phyloP scores from a whole-genome alignment of 2,797 vertebrate genomes.

The Phylloscopus collybita region DNA sequence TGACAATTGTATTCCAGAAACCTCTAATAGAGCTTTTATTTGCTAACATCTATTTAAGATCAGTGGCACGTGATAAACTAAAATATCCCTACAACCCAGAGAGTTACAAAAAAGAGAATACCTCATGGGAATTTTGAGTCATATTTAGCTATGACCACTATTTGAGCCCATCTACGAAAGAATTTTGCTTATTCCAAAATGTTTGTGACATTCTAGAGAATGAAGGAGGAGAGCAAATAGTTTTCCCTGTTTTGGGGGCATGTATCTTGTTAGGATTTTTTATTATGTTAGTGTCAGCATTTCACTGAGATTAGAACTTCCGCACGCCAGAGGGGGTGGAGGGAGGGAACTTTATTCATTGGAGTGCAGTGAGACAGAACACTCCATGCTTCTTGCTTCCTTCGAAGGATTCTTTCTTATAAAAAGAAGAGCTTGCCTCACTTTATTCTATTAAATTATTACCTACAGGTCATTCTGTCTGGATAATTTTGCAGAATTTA shows the following conservation, averaged over 20 bases:
- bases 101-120: not conserved
- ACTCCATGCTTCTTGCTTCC: not conserved
- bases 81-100: not conserved
- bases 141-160: not conserved
- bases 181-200: not conserved
- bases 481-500: conserved; percentile 3
- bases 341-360: not conserved
- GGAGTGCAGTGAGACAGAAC: not conserved
- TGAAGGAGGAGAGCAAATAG: not conserved
- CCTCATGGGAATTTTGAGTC: not conserved
- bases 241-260: not conserved
- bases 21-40: not conserved
- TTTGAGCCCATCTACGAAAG: not conserved
- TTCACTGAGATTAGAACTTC: not conserved
- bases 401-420: not conserved
- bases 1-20: not conserved
- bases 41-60: not conserved
- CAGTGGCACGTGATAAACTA: not conserved
- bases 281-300: not conserved
- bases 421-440: not conserved
- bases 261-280: not conserved
- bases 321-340: not conserved
- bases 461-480: not conserved
- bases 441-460: not conserved
- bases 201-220: not conserved